Base-by-base conservation (phyloP, 1,140 invertebrate genomes). In the Cherax quadricarinatus region DNA sequence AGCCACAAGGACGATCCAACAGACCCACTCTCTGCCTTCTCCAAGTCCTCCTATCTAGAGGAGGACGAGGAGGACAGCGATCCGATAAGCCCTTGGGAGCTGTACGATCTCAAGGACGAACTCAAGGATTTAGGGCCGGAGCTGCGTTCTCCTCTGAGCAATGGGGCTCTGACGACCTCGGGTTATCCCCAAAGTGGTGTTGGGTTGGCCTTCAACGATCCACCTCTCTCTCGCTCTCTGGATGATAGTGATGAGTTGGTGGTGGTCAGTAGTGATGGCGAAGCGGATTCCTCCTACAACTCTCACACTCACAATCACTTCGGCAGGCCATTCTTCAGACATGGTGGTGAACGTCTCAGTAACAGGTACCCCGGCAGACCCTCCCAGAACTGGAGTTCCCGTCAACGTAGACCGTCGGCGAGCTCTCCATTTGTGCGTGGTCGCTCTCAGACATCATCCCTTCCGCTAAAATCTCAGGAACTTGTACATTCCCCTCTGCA, bases 41-140 rank as follows among this genome's bases (percentile, higher is more conserved):
- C 62, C 82, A 84, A 66, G 51, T 90, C 89, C 14, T 86, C 79
- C n/a, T 78, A 57, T 10, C 4, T 62, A 0, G 89, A 66, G 51
- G 88, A 90, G 70, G 84, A 86, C 41, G 41, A 73, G 30, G 87
- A 89, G 14, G 87, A 82, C 14, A 89, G 60, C 16, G 87, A 89
- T 21, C 75, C 48, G 12, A 92, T 92, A 66, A 88, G 53, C 78
- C 92, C 92, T 4, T 93, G 92, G 86, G 92, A 93, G 48, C 7
- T 93, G 24, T 93, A 93, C 49, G 92, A 93, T 30, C 86, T 93
- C 41, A 93, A 89, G 60, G 91, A 93, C 82, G 92, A 93, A 57
- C 82, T 92, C 21, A 92, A 92, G 86, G 87, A 75, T 4, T 24
- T 92, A 4, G 80, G 57, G 6, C 21, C 82, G 18, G 60, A 83